Evolutionary conservation across 2,113 vertebrate species (phyloP).

Genomic region (Hippocampus guttulatus): DNA sequence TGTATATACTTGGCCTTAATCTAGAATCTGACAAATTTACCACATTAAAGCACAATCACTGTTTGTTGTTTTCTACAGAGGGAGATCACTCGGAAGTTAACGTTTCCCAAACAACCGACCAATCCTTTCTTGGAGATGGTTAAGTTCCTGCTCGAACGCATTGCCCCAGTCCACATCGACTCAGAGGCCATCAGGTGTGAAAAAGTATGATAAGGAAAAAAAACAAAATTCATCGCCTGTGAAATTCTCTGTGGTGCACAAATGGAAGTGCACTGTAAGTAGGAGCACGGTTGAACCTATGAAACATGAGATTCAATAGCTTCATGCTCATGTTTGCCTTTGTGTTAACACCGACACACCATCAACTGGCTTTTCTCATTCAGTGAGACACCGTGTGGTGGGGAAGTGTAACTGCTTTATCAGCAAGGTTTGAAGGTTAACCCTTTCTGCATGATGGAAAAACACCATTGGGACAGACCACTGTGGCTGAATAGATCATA

Average conservation of each 20-base stretch:
- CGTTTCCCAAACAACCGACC: conserved; percentile 97
- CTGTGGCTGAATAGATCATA: neutral
- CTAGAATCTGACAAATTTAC: neutral
- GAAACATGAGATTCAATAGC: conserved; percentile 2
- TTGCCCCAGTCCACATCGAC: conserved; percentile 98
- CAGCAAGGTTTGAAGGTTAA: conserved; percentile 27
- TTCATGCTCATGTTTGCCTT: conserved; percentile 24
- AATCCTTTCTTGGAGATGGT: conserved; percentile 99
- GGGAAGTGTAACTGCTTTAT: conserved; percentile 35
- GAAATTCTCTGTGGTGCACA: neutral
- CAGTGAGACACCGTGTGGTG: conserved; percentile 69
- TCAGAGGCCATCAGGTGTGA: conserved; percentile 96
- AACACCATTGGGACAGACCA: conserved; percentile 23
- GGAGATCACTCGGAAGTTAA: conserved; percentile 96
- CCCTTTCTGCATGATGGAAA: conserved; percentile 45
- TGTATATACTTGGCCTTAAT: neutral
- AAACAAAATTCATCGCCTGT: neutral
- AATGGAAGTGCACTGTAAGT: too few species aligned
- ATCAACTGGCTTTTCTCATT: conserved; percentile 42
- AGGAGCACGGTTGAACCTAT: neutral
- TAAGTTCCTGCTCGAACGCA: conserved; percentile 97
- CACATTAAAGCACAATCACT: neutral
- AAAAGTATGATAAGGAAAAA: neutral
- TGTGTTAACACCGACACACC: conserved; percentile 38
- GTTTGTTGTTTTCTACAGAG: conserved; percentile 71